These are phyloP conservation scores for Thalassarche chlororhynchos DNA, from an alignment of 2,113 vertebrate genomes.

Conservation along the genomic window DNA sequence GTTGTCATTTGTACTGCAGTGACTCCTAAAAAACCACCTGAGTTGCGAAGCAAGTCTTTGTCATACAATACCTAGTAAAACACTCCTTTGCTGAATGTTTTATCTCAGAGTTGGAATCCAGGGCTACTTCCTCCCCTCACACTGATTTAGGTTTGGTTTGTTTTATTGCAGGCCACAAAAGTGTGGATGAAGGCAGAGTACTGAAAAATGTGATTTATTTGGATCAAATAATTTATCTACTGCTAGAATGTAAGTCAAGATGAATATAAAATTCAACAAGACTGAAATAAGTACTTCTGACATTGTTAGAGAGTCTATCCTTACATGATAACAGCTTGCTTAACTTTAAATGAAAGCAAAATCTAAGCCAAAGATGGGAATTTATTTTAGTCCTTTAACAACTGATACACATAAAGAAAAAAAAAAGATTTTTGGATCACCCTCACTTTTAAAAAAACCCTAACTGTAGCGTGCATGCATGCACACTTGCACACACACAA, in stretches of 20 bases:
- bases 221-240: not conserved
- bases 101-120: not conserved
- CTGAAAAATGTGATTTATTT: not conserved
- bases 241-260: not conserved
- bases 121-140: not conserved
- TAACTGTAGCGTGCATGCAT: not conserved
- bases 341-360: not conserved
- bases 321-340: not conserved
- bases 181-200: not conserved
- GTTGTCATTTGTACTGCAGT: not conserved
- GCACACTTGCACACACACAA: not conserved
- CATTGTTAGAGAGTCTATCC: not conserved
- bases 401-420: not conserved
- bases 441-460: accelerated
- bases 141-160: not conserved
- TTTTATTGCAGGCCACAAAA: not conserved
- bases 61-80: not conserved
- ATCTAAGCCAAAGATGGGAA: not conserved
- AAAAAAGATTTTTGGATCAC: not conserved
- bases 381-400: not conserved
- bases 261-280: not conserved
- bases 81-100: not conserved
- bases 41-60: not conserved
- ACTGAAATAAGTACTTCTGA: not conserved
- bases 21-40: not conserved